A percentile compares a stretch with the other conserved stretches of the same genome.
These are phyloP conservation scores for Upupa epops DNA, from an alignment of 2,113 vertebrate species.

Conservation along the genomic window DNA sequence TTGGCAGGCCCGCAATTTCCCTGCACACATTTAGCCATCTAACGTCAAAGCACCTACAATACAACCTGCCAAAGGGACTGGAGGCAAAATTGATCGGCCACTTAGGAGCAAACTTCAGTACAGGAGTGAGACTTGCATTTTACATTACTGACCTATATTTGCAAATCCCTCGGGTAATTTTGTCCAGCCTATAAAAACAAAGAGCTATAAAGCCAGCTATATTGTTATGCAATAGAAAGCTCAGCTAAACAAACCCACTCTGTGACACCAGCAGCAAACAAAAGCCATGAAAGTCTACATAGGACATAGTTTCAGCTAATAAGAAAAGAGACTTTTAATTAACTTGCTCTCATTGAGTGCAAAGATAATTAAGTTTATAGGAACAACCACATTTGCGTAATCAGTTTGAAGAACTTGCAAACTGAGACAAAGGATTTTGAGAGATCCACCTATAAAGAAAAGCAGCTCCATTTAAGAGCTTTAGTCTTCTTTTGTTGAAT, in stretches of 20 bases:
- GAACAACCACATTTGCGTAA: slow-evolving; percentile 20
- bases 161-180: slow-evolving; percentile 8
- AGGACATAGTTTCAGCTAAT: slow-evolving; percentile 8
- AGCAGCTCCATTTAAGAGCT: neutral
- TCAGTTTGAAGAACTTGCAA: slow-evolving; percentile 3
- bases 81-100: neutral
- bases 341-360: slow-evolving; percentile 12
- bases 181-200: neutral
- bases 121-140: neutral
- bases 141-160: slow-evolving; percentile 53
- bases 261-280: neutral
- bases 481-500: neutral
- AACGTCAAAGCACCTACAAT: neutral
- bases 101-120: neutral
- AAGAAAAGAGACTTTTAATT: slow-evolving; percentile 28
- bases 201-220: slow-evolving; percentile 5
- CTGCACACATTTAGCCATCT: neutral
- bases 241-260: slow-evolving; percentile 18
- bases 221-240: slow-evolving; percentile 5
- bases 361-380: slow-evolving; percentile 52
- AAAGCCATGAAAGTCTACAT: neutral
- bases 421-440: slow-evolving; percentile 27
- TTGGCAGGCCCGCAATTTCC: neutral
- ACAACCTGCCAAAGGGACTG: neutral
- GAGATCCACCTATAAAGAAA: neutral